Evolutionary conservation across 2,797 vertebrate species (phyloP), one percentile per base, ranked within the genome.

Genomic region (Pelobates cultripes): DNA sequence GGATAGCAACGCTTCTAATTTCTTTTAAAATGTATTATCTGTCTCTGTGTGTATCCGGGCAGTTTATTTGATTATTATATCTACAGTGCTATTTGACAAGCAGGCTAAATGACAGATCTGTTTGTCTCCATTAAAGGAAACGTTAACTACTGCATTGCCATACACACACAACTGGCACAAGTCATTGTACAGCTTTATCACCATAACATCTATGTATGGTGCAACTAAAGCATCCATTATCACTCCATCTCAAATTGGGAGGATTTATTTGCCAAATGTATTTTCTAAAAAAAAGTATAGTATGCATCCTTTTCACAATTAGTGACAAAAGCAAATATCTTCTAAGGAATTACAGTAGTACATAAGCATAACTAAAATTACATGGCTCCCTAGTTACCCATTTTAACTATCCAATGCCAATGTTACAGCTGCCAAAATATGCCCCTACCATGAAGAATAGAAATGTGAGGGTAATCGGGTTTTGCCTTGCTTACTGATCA

Each of bases 401-500:
- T n/a, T 13, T 60, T 28, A 28, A 51, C 57, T 14, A 28, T 28
- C 14, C 6, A 28, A 64, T 40, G 10, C 61, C 28, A 40, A 3
- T 64, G 61, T 51, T 51, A 10, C 47, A 2, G 10, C 5, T 51
- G 47, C 47, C 47, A 51, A 51, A 10, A 51, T 28, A 28, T 51
- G 3, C 47, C 47, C 5, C 5, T 51, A 6, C 10, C 47, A 51
- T 51, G 47, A 10, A 5, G 10, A 51, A 15, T 45, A 63, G 44
- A 17, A 40, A 10, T 13, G 55, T 64, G 28, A 64, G 47, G 42
- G 73, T 84, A 84, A 83, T 84, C 82, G 53, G 9, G 53, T 4
- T 79, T 70, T 84, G 82, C 63, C 82, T 77, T 84, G 77, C 45
- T 70, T 84, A 75, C 82, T 79, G 82, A 84, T 79, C 55, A 8